phyloP scores from a whole-genome alignment of 2,888 invertebrate genomes.

The Magallana nippona region DNA sequence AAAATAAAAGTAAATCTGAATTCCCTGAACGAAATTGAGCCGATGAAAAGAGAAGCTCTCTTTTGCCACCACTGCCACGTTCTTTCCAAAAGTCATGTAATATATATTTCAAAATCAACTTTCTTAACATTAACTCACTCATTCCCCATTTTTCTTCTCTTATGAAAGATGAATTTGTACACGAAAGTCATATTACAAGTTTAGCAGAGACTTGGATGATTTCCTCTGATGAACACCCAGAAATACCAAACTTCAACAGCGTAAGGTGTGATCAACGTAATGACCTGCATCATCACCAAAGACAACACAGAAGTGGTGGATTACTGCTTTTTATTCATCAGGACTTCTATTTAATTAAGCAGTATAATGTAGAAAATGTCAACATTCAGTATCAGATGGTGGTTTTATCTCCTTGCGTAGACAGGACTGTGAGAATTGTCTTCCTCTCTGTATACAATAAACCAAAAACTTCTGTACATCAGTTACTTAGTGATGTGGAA shows the following conservation, averaged over 20 bases:
- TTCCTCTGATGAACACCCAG: constrained; percentile 24
- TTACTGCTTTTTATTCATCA: constrained; percentile 11
- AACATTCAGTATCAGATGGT: too few species aligned
- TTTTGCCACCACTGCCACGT: too few species aligned
- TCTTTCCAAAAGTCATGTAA: background rate
- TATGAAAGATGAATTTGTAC: constrained; percentile 35
- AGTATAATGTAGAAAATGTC: constrained; percentile 34
- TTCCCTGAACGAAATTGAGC: constrained; percentile 14
- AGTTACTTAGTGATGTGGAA: too few species aligned
- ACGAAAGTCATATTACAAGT: background rate
- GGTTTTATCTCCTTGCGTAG: too few species aligned
- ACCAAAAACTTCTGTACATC: too few species aligned
- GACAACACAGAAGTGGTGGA: constrained; percentile 32
- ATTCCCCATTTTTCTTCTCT: constrained; percentile 32
- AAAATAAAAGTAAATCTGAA: constrained; percentile 36
- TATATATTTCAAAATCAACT: constrained; percentile 17
- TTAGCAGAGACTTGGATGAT: constrained; percentile 39
- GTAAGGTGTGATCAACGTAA: background rate
- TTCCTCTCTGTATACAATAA: too few species aligned
- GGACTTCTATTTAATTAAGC: background rate
- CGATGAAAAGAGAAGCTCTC: too few species aligned
- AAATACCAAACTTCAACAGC: constrained; percentile 3
- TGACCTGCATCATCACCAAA: background rate
- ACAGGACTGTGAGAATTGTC: too few species aligned
- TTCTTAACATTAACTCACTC: constrained; percentile 39